phyloP scores from a whole-genome alignment of 1,140 invertebrate species.

The Cyrtorhinus lividipennis region DNA sequence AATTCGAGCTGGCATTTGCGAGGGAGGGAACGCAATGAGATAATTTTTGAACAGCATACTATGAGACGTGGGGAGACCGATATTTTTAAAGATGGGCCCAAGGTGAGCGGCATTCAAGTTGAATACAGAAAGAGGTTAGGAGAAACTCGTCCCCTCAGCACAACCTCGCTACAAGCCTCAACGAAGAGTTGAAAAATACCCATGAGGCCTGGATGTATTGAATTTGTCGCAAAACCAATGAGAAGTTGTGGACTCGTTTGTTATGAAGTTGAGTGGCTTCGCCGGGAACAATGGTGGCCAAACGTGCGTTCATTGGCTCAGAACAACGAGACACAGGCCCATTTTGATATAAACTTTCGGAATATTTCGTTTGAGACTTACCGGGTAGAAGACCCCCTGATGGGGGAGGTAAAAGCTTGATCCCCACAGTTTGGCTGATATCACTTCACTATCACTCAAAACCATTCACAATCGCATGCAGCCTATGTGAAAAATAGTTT shows the following conservation, averaged over 20 bases:
- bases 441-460: conserved; percentile 29
- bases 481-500: background rate
- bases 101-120: background rate
- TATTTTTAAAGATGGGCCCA: background rate
- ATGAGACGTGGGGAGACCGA: background rate
- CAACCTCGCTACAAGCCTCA: background rate
- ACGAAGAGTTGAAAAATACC: background rate
- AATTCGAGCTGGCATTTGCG: background rate
- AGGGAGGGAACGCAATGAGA: background rate
- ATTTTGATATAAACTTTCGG: background rate
- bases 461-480: conserved; percentile 20
- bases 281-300: background rate
- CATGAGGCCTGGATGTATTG: too few species aligned
- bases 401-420: conserved; percentile 82
- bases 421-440: conserved; percentile 86
- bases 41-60: background rate
- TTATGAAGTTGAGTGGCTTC: background rate
- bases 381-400: conserved; percentile 85
- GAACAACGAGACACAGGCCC: background rate
- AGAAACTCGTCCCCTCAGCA: background rate
- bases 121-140: background rate
- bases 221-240: background rate
- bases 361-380: conserved; percentile 44
- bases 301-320: background rate
- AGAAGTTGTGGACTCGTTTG: background rate